Conservation (phyloP, 2,797 vertebrate genomes). For the Taenioides sp. region DNA sequence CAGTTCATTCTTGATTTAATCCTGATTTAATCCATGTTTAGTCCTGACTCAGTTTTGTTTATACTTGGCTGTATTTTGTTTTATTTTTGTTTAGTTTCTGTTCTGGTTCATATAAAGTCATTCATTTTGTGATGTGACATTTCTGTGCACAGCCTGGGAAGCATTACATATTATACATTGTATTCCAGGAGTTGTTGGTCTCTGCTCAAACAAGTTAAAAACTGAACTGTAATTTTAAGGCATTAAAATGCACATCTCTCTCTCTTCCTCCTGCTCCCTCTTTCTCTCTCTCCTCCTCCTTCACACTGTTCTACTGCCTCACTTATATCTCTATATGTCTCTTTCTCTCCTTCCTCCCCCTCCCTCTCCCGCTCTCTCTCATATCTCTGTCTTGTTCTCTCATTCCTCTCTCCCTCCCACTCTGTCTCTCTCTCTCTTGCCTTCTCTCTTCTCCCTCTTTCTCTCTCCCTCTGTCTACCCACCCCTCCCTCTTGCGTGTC, state of each 20-base stretch:
- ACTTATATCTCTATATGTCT: too few species aligned
- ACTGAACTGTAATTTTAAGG: slow-evolving; percentile 56
- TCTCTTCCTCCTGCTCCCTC: not conserved
- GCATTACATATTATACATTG: not conserved
- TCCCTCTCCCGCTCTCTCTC: too few species aligned
- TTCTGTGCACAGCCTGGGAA: not conserved
- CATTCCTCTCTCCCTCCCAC: too few species aligned
- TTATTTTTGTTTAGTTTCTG: not conserved
- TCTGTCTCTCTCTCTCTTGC: too few species aligned
- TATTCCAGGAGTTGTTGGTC: slow-evolving; percentile 40
- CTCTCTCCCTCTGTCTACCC: too few species aligned
- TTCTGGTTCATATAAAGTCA: not conserved
- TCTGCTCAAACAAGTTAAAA: slow-evolving; percentile 66
- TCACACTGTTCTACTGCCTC: too few species aligned
- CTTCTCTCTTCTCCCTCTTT: not conserved
- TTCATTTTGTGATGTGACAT: not conserved
- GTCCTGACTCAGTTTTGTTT: not conserved
- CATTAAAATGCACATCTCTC: slow-evolving; percentile 58
- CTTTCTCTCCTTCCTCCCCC: too few species aligned
- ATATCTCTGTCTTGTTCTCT: too few species aligned
- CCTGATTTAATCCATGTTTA: not conserved
- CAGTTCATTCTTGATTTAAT: not conserved
- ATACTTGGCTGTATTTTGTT: not conserved
- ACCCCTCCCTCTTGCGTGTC: too few species aligned
- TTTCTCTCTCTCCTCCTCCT: too few species aligned